Evolutionary conservation across 2,888 invertebrate species (phyloP), one percentile per base, ranked within the genome.

Genomic region (Ichneumoninae sp.): DNA sequence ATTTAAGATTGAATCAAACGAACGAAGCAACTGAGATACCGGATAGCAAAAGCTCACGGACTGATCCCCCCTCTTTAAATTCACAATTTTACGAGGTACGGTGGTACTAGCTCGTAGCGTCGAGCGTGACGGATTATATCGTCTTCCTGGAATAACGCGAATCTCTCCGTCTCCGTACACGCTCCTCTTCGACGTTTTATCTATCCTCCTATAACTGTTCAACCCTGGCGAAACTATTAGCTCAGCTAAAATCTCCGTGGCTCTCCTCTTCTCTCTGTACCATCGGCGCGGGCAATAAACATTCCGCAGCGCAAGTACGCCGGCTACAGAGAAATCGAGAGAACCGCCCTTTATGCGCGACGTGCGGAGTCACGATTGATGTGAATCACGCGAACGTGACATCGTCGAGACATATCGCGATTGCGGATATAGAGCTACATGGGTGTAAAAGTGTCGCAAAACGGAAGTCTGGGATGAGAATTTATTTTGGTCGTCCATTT

Each of bases 301-400:
- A 19, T 52, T 69, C 52, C 65, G 71, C 47, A 52, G 13, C 26
- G 19, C 26, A 16, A 8, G 50, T 22, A 47, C 40, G 73, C 65
- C n/a, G 44, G n/a, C 50, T 36, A 52, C 69, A 40, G 60, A 44
- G 36, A 66, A 52, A 22, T 22, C 5, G 40, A 0, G 44, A 47
- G 44, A 50, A 54, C 30, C 65, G 36, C 19, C 70, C 52, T 73
- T 77, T 44, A 74, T 80, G 66, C 71, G 30, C 65, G 30, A 19
- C 69, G 30, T 70, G 73, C 81, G 44, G 44, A 73, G 54, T 85
- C 79, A 73, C 75, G 83, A 88, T 87, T 87, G 85, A 83, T 83
- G 84, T 63, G 83, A 87, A 86, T 83, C 83, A 83, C 77, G 33
- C 33, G 65, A 70, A 86, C 79, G 84, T 82, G 81, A 81, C 78